Evolutionary conservation across 2,888 invertebrate species (phyloP), one percentile per base, ranked within the genome.

Genomic region (Chrysopilus asiliformis): DNA sequence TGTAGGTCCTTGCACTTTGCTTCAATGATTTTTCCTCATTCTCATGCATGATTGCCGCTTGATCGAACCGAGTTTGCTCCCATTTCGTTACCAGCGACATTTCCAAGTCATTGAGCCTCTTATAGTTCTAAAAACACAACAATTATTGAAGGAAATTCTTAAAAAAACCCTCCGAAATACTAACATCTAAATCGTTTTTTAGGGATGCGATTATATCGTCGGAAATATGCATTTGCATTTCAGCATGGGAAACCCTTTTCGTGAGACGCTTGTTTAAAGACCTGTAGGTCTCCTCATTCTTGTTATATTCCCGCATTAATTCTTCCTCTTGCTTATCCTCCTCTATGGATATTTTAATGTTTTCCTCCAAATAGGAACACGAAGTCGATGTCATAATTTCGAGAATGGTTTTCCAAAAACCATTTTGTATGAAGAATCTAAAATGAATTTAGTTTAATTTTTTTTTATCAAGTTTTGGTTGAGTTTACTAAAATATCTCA

Each of bases 21-120:
- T 45, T 35, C 7, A 57, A 44, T 9, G 47, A 43, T 1, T 52
- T 51, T 31, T 58, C 57, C 2, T 51, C 49, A 2, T 52, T 58
- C 33, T 54, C 51, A 4, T 51, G 47, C 42, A 55, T 47, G 20
- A 58, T 52, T 2, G 40, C 43, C 0, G 52, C 57, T 39, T 61
- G 61, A 3, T 49, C 45, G 7, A 47, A 47, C 9, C 61, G 55
- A 3, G 57, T 55, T 5, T 50, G 45, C 42, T 61, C 62, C 62
- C 61, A 61, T 30, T 53, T 56, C 28, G 49, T 47, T 3, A 62
- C 60, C 18, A 61, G 41, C 17, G 49, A 47, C 22, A 48, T 44
- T 44, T 61, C 60, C 9, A 61, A 43, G 14, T 51, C 47, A 32
- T 58, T 59, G 7, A 59, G 45, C 3, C 51, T 51, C 3, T 49